These are phyloP conservation scores for Paelopatides confundens DNA, from an alignment of 53 echinoderm and acorn worm genomes.

Conservation along the genomic window DNA sequence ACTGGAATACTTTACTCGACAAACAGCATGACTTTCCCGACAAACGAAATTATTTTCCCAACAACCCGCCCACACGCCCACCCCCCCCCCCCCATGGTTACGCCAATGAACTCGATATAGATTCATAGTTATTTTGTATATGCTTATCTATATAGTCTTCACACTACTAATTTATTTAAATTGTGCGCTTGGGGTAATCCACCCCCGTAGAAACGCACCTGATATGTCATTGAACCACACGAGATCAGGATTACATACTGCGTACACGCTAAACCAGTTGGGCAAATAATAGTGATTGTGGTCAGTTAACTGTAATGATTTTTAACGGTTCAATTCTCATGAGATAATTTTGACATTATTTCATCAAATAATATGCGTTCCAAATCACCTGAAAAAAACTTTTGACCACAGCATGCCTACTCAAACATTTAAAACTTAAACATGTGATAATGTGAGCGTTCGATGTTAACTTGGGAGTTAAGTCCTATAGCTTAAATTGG, in stretches of 20 bases:
- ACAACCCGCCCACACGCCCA: too few relatives aligned
- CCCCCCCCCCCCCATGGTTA: too few relatives aligned
- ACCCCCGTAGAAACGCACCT: too few relatives aligned
- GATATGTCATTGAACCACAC: constrained; percentile 28
- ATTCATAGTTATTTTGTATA: background rate
- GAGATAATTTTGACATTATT: constrained; percentile 37
- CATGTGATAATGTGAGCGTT: constrained; percentile 6
- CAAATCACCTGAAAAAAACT: background rate
- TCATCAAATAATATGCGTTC: background rate
- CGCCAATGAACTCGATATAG: background rate
- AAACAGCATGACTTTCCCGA: too few relatives aligned
- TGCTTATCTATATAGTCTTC: too few relatives aligned
- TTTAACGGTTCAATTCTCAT: constrained; percentile 25
- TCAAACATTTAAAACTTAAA: constrained; percentile 17
- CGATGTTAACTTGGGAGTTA: constrained; percentile 15
- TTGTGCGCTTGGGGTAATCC: too few relatives aligned
- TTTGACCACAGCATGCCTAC: constrained; percentile 2
- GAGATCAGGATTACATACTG: constrained; percentile 3
- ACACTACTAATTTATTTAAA: too few relatives aligned
- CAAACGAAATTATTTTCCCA: too few relatives aligned
- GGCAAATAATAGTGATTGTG: background rate
- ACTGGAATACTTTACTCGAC: too few relatives aligned
- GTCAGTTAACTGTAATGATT: constrained; percentile 14
- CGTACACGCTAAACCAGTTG: background rate
- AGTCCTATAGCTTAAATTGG: constrained; percentile 2